Evolutionary conservation across 2,113 vertebrate genomes (phyloP), one percentile per base, ranked within the genome.

Genomic region (Ellobius talpinus): DNA sequence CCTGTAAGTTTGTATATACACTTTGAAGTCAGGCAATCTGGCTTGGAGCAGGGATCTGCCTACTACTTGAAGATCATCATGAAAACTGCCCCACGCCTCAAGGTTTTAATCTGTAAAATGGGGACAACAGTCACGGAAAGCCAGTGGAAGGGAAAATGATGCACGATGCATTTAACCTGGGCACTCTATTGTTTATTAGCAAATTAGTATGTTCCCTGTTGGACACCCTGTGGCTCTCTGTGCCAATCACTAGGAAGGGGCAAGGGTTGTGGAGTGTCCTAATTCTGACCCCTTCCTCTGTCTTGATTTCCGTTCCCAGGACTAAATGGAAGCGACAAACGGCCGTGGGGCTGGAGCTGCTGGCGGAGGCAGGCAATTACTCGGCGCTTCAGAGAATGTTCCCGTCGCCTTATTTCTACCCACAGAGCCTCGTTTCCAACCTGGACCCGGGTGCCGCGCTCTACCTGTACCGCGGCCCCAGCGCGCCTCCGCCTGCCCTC

Each of bases 261-360:
- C 13, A 13, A 63, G 36, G 63, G 45, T 50, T 55, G 7, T 19
- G 3, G 0, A 42, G 29, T 0, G 31, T 73, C 73, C 2, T 31
- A 8, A 77, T 66, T 36, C 78, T 96, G 89, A 97, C 36, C 21
- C 23, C 0, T 42, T 72, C 8, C 0, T 36, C 10, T 94, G 33
- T 97, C 91, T 81, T 2, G 29, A 87, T 96, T 98, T 96, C 24
- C 76, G 66, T 61, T 39, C 11, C 36, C 95, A 99, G 99, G 99
- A 99, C 99, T 91, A 99, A 99, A 97, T 99, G 99, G 99, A 99
- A 99, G 98, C 98, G 99, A 93, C 99, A 99, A 98, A 99, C 99
- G 0, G 99, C 99, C 33, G 99, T 99, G 95, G 99, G 99, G 85
- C 98, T 99, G 88, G 99, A 99, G 98, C 98, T 99, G 87, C 98